phyloP scores from a whole-genome alignment of 2,113 vertebrate genomes.

The Tachysurus fulvidraco region DNA sequence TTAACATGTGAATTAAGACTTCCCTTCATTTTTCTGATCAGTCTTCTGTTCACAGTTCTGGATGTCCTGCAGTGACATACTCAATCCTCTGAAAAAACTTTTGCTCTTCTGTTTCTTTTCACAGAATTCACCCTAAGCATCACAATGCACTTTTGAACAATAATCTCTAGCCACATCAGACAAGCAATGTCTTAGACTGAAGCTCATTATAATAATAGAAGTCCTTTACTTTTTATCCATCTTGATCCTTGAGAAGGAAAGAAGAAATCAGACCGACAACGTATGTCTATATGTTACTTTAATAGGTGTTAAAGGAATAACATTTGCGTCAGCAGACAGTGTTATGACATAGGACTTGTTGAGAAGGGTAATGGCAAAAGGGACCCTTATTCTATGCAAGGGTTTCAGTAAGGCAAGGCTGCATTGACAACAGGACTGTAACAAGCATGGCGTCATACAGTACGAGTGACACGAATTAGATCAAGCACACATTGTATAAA shows the following conservation, averaged over 20 bases:
- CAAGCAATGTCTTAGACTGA: neutral
- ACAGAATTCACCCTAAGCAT: neutral
- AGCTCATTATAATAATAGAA: neutral
- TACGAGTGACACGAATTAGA: conserved; percentile 71
- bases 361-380: conserved; percentile 61
- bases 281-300: conserved; percentile 74
- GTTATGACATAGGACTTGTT: conserved; percentile 74
- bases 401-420: conserved; percentile 78
- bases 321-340: conserved; percentile 77
- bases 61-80: neutral
- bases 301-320: conserved; percentile 78
- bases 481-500: conserved; percentile 68
- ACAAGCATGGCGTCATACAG: conserved; percentile 68
- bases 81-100: no score
- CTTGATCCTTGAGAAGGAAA: neutral
- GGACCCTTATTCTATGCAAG: conserved; percentile 73
- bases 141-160: neutral
- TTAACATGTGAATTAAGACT: no score
- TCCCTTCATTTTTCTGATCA: no score
- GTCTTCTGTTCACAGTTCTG: neutral
- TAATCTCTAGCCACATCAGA: no score
- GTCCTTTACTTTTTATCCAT: neutral
- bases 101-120: neutral
- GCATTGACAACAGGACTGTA: conserved; percentile 74
- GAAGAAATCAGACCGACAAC: conserved; percentile 14